Base-by-base conservation (phyloP, 2,113 vertebrate species). In the Cranoglanis bouderius region DNA sequence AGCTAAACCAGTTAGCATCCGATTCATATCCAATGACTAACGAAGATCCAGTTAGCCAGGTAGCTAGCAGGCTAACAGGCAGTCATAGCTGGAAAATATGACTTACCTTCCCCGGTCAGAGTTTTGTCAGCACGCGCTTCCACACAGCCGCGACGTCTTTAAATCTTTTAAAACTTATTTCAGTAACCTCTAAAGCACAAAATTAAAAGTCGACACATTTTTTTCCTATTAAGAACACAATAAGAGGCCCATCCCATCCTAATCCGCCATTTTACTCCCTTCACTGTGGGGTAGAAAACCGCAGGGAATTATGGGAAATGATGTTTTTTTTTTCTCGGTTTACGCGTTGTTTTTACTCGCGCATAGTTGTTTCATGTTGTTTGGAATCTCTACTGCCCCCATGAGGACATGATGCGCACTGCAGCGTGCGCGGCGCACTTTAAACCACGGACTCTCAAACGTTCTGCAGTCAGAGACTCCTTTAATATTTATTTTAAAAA, bases 221-320 rank as follows among this genome's bases (percentile, higher is more conserved):
- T 86, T 77, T 85, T 75, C 82, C 70, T 65, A 92, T 93, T 83
- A 92, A 84, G 82, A 92, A 85, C 91, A 92, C 91, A 94, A 93
- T 90, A 92, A 92, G 88, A 92, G 91, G 88, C 91, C 92, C 91
- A 84, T 77, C 94, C 91, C 93, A 94, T 95, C 95, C 59, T 89
- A 40, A 21, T 94, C 95, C 95, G 96, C 97, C 96, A 96, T 97
- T 94, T 96, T 95, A 93, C 91, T 94, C 91, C 84, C 70, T 84
- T 87, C 86, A 88, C 85, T 46, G 90, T 40, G 2, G 32, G 9
- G 18, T 3, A 4, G 4, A 26, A 63, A 80, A 91, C 82, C 91
- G 75, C 82, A 88, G 24, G 87, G 92, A 19, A 80, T 91, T 74
- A 59, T 93, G 94, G 94, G 94, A 92, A 94, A 91, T 85, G 74